phyloP scores from a whole-genome alignment of 2,113 vertebrate species.

The Hemichromis elongatus region DNA sequence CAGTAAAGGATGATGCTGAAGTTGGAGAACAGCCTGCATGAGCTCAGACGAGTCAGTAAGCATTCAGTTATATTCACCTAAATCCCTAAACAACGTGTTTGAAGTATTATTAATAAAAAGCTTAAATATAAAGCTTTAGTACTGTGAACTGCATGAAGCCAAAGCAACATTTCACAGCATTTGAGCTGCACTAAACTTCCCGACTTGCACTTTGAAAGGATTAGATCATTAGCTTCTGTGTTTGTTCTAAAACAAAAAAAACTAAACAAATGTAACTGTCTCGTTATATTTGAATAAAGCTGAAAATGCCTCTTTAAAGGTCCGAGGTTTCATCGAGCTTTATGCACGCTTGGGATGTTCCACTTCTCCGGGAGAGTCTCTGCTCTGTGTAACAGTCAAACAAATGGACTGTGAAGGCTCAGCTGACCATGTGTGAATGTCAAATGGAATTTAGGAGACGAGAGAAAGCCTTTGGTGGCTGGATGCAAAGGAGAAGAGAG shows the following conservation, averaged over 20 bases:
- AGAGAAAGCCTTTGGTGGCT: background rate
- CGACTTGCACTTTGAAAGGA: background rate
- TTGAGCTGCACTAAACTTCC: background rate
- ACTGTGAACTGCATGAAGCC: background rate
- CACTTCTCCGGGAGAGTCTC: background rate
- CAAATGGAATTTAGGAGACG: background rate
- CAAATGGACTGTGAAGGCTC: background rate
- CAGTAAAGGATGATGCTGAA: background rate
- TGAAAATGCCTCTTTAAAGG: background rate
- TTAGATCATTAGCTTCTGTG: background rate
- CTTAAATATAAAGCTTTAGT: background rate
- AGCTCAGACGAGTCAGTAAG: background rate
- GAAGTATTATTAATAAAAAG: background rate
- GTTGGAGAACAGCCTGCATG: background rate
- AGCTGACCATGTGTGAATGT: conserved; percentile 21
- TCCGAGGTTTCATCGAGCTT: background rate
- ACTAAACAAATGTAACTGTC: background rate
- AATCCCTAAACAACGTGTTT: background rate
- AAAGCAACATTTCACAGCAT: background rate
- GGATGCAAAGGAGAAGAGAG: background rate
- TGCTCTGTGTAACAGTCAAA: background rate
- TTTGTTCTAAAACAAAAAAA: background rate
- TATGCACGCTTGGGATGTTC: background rate
- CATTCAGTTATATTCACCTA: background rate
- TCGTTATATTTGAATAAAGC: background rate